Conservation (phyloP, 2,797 vertebrate genomes). For the Columba guinea region DNA sequence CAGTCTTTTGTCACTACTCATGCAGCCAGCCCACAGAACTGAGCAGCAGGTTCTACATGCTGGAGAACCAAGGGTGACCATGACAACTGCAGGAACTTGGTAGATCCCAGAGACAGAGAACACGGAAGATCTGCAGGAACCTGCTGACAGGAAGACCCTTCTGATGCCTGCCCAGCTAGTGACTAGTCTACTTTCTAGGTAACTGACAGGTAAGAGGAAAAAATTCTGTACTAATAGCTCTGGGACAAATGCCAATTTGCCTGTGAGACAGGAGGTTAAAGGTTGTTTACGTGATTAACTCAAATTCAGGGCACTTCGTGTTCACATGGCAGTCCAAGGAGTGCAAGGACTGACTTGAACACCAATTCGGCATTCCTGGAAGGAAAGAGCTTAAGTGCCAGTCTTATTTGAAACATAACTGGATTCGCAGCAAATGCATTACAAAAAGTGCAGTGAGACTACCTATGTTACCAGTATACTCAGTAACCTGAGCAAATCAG, state of each 20-base stretch:
- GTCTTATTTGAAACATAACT: neutral
- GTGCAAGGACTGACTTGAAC: neutral
- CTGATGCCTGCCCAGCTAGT: neutral
- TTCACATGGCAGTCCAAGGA: neutral
- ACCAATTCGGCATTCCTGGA: neutral
- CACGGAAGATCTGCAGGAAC: neutral
- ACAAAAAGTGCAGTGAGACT: neutral
- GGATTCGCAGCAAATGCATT: neutral
- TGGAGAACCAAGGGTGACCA: neutral
- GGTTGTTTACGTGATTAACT: neutral
- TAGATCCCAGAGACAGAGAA: neutral
- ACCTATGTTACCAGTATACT: neutral
- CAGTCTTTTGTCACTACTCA: neutral
- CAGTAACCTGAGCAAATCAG: neutral
- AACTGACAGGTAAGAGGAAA: conserved; percentile 5
- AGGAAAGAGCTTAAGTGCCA: neutral
- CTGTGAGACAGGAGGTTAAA: conserved; percentile 9
- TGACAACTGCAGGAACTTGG: accelerated
- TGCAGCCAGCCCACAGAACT: neutral
- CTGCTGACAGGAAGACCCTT: neutral
- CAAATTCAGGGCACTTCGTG: neutral
- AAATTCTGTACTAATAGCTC: neutral
- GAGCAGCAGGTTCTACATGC: neutral
- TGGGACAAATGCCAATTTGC: neutral
- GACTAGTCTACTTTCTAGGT: neutral